Conservation (phyloP, 2,113 vertebrate species). For the Cebus imitator region DNA sequence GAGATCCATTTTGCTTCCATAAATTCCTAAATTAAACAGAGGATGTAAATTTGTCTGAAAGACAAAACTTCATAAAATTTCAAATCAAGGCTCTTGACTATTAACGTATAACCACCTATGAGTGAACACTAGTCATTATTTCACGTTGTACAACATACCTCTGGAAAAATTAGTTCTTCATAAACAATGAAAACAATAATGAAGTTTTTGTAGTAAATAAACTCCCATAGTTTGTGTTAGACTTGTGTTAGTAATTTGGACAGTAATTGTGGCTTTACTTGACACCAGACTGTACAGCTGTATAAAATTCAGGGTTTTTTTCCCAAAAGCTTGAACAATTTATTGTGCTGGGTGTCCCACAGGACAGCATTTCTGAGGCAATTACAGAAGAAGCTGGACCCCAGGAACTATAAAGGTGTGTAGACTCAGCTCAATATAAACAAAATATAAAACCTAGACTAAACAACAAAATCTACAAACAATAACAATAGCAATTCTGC, state of each 20-base stretch:
- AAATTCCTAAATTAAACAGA: not conserved
- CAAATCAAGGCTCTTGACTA: not conserved
- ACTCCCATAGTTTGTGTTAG: not conserved
- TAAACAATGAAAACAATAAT: conserved; percentile 34
- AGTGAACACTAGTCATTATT: not conserved
- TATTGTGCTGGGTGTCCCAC: not conserved
- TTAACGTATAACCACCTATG: not conserved
- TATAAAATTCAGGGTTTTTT: not conserved
- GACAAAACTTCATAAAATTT: not conserved
- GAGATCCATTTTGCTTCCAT: not conserved
- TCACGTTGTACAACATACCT: not conserved
- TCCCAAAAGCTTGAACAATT: not conserved
- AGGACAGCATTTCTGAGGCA: conserved; percentile 20
- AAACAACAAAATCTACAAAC: conserved; percentile 32
- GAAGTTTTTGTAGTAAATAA: not conserved
- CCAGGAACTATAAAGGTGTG: not conserved
- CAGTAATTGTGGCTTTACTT: conserved; percentile 18
- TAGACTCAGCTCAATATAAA: conserved; percentile 25
- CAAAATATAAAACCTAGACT: conserved; percentile 50
- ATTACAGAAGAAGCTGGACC: not conserved
- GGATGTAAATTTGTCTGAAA: not conserved
- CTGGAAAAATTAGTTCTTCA: conserved; percentile 17
- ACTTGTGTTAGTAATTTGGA: conserved; percentile 11
- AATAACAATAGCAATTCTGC: not conserved
- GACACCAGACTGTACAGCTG: not conserved